These are phyloP conservation scores for Cacoxenus indagator DNA, from an alignment of 2,888 invertebrate species.

Conservation along the genomic window DNA sequence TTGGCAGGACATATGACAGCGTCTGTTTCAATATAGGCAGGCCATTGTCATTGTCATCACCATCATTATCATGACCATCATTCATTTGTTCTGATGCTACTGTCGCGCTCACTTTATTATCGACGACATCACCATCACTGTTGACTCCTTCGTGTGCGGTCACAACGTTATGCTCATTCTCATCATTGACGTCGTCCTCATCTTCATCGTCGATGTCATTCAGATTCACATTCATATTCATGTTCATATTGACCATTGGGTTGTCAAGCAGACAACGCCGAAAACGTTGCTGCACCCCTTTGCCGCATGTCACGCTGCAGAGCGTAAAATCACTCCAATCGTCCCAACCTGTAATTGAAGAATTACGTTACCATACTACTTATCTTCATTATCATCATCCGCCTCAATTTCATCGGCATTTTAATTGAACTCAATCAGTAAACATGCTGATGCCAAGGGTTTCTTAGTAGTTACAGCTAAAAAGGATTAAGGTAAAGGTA, in stretches of 20 bases:
- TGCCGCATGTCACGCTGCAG: conserved; percentile 70
- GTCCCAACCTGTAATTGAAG: conserved; percentile 67
- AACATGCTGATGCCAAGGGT: not conserved
- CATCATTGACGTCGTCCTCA: conserved; percentile 33
- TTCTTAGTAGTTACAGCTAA: no score
- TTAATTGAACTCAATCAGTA: not conserved
- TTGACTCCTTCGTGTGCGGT: conserved; percentile 19
- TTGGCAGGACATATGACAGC: conserved; percentile 23
- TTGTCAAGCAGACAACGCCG: conserved; percentile 70
- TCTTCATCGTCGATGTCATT: conserved; percentile 45
- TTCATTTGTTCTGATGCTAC: not conserved
- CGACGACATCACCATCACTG: not conserved
- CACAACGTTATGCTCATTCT: conserved; percentile 11
- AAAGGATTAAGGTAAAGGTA: no score
- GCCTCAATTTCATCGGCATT: not conserved
- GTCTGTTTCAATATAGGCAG: conserved; percentile 42
- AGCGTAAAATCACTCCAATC: conserved; percentile 71
- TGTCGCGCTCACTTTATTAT: conserved; percentile 10
- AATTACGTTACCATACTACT: not conserved
- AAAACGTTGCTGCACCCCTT: conserved; percentile 71
- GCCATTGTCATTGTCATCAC: conserved; percentile 44
- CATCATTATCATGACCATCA: conserved; percentile 39
- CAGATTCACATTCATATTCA: conserved; percentile 61
- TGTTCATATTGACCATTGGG: conserved; percentile 68
- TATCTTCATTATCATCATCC: not conserved